These are phyloP conservation scores for Thripadectes ignobilis DNA, from an alignment of 2,797 vertebrate species.

Conservation along the genomic window DNA sequence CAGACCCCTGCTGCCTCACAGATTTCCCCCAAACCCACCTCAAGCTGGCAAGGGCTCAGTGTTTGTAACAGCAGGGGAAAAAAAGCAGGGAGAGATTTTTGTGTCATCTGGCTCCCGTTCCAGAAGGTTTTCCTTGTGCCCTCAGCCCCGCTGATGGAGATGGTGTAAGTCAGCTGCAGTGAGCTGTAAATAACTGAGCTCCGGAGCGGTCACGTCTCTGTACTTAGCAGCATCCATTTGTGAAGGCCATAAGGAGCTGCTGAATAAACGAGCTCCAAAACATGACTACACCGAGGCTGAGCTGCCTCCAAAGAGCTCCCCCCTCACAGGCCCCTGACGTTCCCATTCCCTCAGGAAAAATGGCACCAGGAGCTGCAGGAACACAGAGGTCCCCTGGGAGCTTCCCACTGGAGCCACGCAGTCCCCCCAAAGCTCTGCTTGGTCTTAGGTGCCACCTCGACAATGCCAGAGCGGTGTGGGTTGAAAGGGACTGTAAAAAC, in stretches of 20 bases:
- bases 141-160: not conserved
- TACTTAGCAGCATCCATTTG: not conserved
- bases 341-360: not conserved
- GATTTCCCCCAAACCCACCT: not conserved
- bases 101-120: not conserved
- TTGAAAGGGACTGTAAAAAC: not conserved
- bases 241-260: not conserved
- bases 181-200: slow-evolving; percentile 14
- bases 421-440: not conserved
- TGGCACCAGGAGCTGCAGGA: accelerated
- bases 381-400: not conserved
- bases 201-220: not conserved
- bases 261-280: not conserved
- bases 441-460: not conserved
- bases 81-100: not conserved
- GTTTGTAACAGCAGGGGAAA: not conserved
- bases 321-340: accelerated
- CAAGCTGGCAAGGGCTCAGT: not conserved
- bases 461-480: not conserved
- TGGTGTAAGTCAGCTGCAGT: slow-evolving; percentile 18
- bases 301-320: not conserved
- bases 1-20: not conserved
- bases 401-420: not conserved
- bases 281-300: not conserved
- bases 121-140: not conserved